Evolutionary conservation across 2,797 vertebrate species (phyloP).

Genomic region (Naso thynnoides): DNA sequence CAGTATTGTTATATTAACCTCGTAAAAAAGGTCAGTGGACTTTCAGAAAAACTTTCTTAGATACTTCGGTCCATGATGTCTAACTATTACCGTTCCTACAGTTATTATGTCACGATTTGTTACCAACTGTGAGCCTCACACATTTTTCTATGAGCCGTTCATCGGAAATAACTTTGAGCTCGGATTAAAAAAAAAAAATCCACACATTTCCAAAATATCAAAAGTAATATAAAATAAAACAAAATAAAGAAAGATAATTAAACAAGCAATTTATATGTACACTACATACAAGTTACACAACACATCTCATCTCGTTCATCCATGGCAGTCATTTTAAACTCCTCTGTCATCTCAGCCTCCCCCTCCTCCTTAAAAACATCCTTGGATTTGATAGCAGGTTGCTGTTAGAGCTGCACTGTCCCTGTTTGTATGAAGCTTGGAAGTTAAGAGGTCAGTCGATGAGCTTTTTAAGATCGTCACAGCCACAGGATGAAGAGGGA

Average conservation of each 20-base stretch:
- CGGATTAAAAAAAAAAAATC: conserved; percentile 59
- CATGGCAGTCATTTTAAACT: conserved; percentile 68
- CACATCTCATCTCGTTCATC: conserved; percentile 60
- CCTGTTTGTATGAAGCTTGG: conserved; percentile 44
- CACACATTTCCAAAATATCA: conserved; percentile 79
- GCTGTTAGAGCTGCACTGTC: conserved; percentile 32
- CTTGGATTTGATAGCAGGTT: conserved; percentile 63
- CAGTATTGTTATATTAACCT: conserved; percentile 71
- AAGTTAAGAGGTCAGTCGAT: conserved; percentile 65
- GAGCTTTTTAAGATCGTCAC: conserved; percentile 55
- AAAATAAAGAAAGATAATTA: conserved; percentile 78
- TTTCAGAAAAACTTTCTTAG: conserved; percentile 61
- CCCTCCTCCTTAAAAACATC: conserved; percentile 38
- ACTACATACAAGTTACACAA: conserved; percentile 84
- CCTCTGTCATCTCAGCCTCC: conserved; percentile 17
- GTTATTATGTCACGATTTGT: conserved; percentile 66
- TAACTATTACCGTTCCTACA: conserved; percentile 66
- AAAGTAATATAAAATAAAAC: conserved; percentile 78
- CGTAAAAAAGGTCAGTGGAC: conserved; percentile 74
- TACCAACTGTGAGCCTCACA: conserved; percentile 57
- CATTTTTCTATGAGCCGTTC: conserved; percentile 44
- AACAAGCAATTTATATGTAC: conserved; percentile 89
- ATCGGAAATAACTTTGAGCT: conserved; percentile 61
- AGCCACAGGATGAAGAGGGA: conserved; percentile 57
- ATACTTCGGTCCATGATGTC: conserved; percentile 63